phyloP scores from a whole-genome alignment of 2,888 invertebrate genomes.

The Tupiocoris notatus region DNA sequence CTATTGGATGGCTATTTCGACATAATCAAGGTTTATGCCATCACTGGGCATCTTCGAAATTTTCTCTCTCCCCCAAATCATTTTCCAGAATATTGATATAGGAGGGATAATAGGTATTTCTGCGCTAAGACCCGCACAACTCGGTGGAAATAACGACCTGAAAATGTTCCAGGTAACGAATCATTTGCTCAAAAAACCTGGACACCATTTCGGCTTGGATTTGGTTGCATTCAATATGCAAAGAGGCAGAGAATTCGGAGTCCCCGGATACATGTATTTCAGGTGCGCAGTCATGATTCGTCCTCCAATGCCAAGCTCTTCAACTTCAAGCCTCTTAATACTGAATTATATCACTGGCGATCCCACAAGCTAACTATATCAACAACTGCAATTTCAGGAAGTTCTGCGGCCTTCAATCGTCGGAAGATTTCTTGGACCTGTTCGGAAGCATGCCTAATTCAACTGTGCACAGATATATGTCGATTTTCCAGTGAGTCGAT shows the following conservation, averaged over 20 bases:
- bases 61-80: too few relatives aligned
- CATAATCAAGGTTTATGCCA: too few relatives aligned
- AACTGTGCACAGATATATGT: conserved; percentile 76
- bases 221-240: conserved; percentile 92
- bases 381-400: conserved; percentile 66
- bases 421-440: conserved; percentile 74
- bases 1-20: too few relatives aligned
- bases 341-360: neutral
- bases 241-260: conserved; percentile 84
- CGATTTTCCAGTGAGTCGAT: conserved; percentile 73
- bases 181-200: conserved; percentile 74
- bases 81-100: too few relatives aligned
- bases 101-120: too few relatives aligned
- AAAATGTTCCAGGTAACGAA: conserved; percentile 80
- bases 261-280: conserved; percentile 91
- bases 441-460: conserved; percentile 86
- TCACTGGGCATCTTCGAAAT: too few relatives aligned
- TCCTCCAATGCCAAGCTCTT: neutral
- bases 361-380: too few relatives aligned
- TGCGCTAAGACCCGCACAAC: too few relatives aligned
- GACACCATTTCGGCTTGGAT: conserved; percentile 73
- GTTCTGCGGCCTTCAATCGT: conserved; percentile 81
- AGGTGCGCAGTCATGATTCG: too few relatives aligned
- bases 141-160: too few relatives aligned
- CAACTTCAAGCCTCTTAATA: neutral